Base-by-base conservation (phyloP, 2,888 invertebrate species). In the Melieria picta region DNA sequence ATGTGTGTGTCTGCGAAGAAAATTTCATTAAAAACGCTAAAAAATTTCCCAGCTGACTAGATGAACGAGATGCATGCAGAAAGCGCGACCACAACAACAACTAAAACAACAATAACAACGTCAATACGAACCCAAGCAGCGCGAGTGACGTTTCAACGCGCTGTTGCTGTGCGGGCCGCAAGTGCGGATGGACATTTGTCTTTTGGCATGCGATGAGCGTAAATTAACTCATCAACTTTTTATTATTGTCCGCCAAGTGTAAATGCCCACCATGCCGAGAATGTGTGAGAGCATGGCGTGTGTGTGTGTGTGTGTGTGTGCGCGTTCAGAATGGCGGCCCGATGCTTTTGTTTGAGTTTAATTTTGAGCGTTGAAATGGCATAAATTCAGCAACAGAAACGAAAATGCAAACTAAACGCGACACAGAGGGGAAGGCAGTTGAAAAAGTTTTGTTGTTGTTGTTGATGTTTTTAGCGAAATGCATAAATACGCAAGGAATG, bases 191-290 rank as follows among this genome's bases (percentile, higher is more conserved):
- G 11, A 50, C 11, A 50, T 50, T 50, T 50, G 50, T 13, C 52
- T 52, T 52, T 52, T 52, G 68, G 75, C 72, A 75, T 75, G 73
- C 71, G 70, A 75, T 74, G 73, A 73, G 75, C 73, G 72, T 74
- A 75, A 75, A 75, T 75, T 75, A 75, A 75, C 75, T 75, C 75
- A 73, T 75, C 75, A 75, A 52, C 9, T 52, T 52, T 5, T 52
- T 52, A 30, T 52, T 5, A 52, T 52, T 52, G 13, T 2, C 13
- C 52, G 13, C 52, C 30, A 13, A 13, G 16, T 13, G 5, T 57
- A 9, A 11, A 16, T 57, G 16, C 16, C 30, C 30, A 30, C 30
- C 30, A 30, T 2, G 30, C 30, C 30, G 30, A 30, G 30, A 1
- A 30, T 30, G 30, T 30, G 30, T 30, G 30, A 30, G 30, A 1